Percentiles rank a stretch among this genome's conserved stretches.
These are phyloP conservation scores for Drosophila histrio DNA, from an alignment of 2,888 invertebrate species.

Conservation along the genomic window DNA sequence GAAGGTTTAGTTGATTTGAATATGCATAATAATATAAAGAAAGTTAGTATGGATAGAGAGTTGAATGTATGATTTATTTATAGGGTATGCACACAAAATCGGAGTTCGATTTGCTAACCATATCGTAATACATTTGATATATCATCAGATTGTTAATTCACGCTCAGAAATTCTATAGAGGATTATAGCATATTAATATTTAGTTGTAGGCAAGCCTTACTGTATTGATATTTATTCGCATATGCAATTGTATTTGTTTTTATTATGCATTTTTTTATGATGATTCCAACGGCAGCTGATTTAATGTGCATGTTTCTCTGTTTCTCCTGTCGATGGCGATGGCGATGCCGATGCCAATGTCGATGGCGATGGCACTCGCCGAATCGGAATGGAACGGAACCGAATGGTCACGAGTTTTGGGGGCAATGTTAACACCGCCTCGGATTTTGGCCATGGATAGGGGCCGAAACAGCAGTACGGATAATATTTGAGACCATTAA, in stretches of 20 bases:
- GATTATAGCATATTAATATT: no score
- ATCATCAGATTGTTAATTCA: no score
- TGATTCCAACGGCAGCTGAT: slow-evolving; percentile 70
- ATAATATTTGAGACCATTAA: slow-evolving; percentile 76
- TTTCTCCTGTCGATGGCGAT: background rate
- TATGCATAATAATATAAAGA: background rate
- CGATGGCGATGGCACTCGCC: slow-evolving; percentile 27
- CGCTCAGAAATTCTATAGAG: no score
- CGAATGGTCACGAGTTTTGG: slow-evolving; percentile 69
- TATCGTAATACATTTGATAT: no score
- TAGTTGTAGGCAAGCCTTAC: slow-evolving; percentile 13
- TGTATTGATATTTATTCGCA: slow-evolving; percentile 28
- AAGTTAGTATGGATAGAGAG: background rate
- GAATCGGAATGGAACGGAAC: slow-evolving; percentile 16
- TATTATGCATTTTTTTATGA: slow-evolving; percentile 65
- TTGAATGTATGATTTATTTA: background rate
- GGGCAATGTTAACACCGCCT: slow-evolving; percentile 70
- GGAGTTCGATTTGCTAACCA: no score
- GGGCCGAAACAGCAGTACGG: slow-evolving; percentile 26
- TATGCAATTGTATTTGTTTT: slow-evolving; percentile 42
- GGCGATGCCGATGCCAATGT: background rate
- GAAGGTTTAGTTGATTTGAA: no score
- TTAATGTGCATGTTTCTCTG: slow-evolving; percentile 60
- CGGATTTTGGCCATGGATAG: slow-evolving; percentile 43
- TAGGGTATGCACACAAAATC: no score